A percentile compares a stretch with the other conserved stretches of the same genome.
These are phyloP conservation scores for Setophaga petechia DNA, from an alignment of 2,113 vertebrate genomes.

Conservation along the genomic window DNA sequence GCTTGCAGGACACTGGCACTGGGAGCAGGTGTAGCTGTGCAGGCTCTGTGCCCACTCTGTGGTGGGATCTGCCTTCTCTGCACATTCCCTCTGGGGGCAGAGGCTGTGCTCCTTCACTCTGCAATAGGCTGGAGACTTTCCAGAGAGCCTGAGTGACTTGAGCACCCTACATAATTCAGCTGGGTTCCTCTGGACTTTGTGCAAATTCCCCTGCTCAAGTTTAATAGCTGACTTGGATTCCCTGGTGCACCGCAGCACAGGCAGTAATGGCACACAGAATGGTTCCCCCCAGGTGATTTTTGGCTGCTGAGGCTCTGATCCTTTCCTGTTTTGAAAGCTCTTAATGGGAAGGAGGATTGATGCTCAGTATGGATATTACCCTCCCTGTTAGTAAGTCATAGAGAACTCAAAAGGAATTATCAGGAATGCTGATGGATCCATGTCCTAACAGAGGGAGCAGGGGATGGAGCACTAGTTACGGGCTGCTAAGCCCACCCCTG, in stretches of 20 bases:
- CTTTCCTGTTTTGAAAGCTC: neutral
- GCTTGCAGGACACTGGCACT: neutral
- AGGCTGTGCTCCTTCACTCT: neutral
- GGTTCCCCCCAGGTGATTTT: neutral
- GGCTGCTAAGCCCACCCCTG: neutral
- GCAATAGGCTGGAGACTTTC: neutral
- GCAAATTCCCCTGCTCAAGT: neutral
- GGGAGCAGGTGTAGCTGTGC: accelerated
- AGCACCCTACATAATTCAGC: accelerated
- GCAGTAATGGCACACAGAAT: neutral
- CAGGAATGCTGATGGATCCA: neutral
- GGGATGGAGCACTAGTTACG: neutral
- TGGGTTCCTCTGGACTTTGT: neutral
- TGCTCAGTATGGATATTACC: neutral
- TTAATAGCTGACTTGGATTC: neutral
- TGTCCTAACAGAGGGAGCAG: neutral
- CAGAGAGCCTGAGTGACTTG: neutral
- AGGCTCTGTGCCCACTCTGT: neutral
- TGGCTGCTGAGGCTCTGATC: neutral
- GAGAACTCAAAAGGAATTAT: neutral
- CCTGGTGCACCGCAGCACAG: neutral
- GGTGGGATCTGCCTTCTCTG: neutral
- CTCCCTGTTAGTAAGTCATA: neutral
- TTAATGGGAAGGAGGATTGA: neutral
- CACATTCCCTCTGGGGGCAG: neutral